A percentile compares a stretch with the other conserved stretches of the same genome.
Conservation (phyloP, 2,113 vertebrate species). For the Lepus timidus region DNA sequence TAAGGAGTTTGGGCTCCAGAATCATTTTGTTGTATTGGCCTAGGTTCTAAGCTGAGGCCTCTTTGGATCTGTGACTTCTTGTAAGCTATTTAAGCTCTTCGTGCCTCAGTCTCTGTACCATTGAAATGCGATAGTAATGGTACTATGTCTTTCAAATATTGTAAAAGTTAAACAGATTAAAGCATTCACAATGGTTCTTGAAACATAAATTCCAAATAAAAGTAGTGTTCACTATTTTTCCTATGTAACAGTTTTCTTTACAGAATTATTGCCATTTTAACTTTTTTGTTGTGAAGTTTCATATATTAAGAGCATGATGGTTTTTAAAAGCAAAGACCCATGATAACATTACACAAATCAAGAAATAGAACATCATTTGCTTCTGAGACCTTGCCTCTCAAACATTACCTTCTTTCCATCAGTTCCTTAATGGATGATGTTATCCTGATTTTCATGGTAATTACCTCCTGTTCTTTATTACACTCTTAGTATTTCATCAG, state of each 20-base stretch:
- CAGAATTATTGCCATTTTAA: not conserved
- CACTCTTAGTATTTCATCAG: not conserved
- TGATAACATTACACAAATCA: not conserved
- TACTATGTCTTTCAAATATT: not conserved
- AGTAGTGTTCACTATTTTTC: not conserved
- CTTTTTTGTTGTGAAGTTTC: constrained; percentile 21
- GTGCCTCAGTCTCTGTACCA: not conserved
- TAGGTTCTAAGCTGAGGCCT: not conserved
- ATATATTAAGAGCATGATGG: not conserved
- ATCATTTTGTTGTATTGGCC: not conserved
- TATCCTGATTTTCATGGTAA: not conserved
- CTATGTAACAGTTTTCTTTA: not conserved
- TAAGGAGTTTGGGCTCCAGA: not conserved
- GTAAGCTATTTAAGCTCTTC: not conserved
- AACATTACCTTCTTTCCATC: not conserved
- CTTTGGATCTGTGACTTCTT: not conserved
- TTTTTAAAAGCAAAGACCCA: not conserved
- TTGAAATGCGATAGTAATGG: not conserved
- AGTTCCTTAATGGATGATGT: not conserved
- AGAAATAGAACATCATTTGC: not conserved
- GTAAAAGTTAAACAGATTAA: constrained; percentile 14
- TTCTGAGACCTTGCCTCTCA: not conserved
- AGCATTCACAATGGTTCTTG: not conserved
- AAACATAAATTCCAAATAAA: not conserved
- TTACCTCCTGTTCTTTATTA: not conserved